phyloP scores from a whole-genome alignment of 2,888 invertebrate genomes.

The Trichopoda pennipes region DNA sequence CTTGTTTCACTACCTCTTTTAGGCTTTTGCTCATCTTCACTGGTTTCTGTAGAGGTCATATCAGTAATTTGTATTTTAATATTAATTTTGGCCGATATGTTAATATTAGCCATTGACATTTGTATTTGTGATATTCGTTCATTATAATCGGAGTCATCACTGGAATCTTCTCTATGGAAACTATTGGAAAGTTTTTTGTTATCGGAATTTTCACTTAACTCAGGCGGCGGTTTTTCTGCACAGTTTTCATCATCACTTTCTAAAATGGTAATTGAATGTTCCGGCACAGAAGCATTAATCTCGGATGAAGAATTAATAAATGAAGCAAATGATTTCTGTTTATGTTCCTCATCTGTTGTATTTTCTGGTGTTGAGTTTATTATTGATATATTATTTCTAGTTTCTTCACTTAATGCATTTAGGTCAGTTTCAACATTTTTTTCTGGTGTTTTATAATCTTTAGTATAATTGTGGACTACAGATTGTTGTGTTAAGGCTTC shows the following conservation, averaged over 20 bases:
- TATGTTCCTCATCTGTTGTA: not conserved
- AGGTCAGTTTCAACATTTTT: not conserved
- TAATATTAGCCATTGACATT: slow-evolving; percentile 75
- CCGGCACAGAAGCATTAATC: slow-evolving; percentile 57
- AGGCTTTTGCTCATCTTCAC: slow-evolving; percentile 52
- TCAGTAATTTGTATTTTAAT: slow-evolving; percentile 78
- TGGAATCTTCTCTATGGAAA: slow-evolving; percentile 37
- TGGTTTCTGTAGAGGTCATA: slow-evolving; percentile 64
- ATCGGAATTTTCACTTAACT: slow-evolving; percentile 12
- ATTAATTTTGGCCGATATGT: slow-evolving; percentile 80
- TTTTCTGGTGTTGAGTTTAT: slow-evolving; percentile 25
- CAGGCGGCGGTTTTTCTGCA: not conserved
- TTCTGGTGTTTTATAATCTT: slow-evolving; percentile 27
- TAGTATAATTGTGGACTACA: not conserved
- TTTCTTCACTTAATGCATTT: slow-evolving; percentile 15
- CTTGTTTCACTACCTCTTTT: not conserved
- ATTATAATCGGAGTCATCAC: slow-evolving; percentile 29
- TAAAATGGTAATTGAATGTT: slow-evolving; percentile 76
- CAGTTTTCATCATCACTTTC: slow-evolving; percentile 75
- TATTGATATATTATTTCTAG: not conserved
- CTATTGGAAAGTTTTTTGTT: slow-evolving; percentile 60
- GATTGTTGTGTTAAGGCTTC: not conserved
- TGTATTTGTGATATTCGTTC: slow-evolving; percentile 70
- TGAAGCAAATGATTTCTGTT: slow-evolving; percentile 3
- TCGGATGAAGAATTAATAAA: slow-evolving; percentile 19